phyloP scores from a whole-genome alignment of 2,888 invertebrate genomes.

The Campoletis raptor region DNA sequence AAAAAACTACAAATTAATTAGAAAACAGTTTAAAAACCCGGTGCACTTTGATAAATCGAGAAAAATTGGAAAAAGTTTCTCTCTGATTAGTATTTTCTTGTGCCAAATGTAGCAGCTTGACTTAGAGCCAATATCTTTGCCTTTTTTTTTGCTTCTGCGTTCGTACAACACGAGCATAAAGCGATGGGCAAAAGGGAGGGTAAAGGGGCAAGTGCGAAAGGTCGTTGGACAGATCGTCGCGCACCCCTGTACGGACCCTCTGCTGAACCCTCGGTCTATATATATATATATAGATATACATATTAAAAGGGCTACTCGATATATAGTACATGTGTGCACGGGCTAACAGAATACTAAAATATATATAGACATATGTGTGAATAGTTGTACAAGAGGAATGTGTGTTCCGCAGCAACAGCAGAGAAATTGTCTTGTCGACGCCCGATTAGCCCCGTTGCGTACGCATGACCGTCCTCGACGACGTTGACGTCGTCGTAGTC shows the following conservation, averaged over 20 bases:
- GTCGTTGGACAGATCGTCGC: conserved; percentile 69
- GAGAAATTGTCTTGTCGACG: conserved; percentile 60
- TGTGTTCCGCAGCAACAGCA: conserved; percentile 44
- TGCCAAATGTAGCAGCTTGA: background rate
- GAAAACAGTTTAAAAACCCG: background rate
- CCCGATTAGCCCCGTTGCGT: conserved; percentile 66
- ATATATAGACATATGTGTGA: conserved; percentile 15
- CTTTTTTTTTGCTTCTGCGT: background rate
- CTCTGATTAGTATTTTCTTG: conserved; percentile 5
- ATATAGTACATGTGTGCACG: background rate
- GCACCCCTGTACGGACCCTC: conserved; percentile 55
- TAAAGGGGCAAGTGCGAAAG: conserved; percentile 60
- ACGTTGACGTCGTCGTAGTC: conserved; percentile 35
- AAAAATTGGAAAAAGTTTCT: background rate
- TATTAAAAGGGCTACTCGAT: background rate
- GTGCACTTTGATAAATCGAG: background rate
- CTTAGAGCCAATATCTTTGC: background rate
- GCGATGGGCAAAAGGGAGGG: conserved; percentile 31
- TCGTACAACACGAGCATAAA: conserved; percentile 34
- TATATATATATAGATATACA: background rate
- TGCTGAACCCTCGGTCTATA: background rate
- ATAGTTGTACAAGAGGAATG: conserved; percentile 13
- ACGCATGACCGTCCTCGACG: conserved; percentile 64
- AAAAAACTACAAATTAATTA: background rate
- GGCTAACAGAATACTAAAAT: conserved; percentile 9